Conservation (phyloP, 2,113 vertebrate species). For the Equus quagga region DNA sequence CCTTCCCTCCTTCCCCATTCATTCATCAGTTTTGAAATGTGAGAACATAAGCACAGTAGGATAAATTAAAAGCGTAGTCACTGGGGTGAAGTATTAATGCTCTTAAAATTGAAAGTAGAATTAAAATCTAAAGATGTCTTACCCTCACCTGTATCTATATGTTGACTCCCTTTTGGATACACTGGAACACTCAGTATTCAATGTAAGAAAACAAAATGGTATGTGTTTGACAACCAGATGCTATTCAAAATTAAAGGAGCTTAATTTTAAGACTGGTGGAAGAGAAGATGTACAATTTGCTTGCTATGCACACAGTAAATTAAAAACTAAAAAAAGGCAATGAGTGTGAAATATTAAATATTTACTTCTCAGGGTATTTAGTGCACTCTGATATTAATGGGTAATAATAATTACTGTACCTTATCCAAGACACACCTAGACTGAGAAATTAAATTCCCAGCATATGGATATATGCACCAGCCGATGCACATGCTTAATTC, state of each 20-base stretch:
- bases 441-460: constrained; percentile 63
- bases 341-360: constrained; percentile 74
- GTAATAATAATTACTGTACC: constrained; percentile 65
- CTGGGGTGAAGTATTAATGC: constrained; percentile 38
- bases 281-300: constrained; percentile 37
- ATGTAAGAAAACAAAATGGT: constrained; percentile 48
- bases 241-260: constrained; percentile 55
- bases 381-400: constrained; percentile 60
- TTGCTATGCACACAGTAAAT: constrained; percentile 55
- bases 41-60: constrained; percentile 54
- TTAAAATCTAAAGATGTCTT: constrained; percentile 64
- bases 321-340: constrained; percentile 59
- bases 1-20: constrained; percentile 42
- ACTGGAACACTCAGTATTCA: neutral
- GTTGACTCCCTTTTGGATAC: neutral
- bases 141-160: neutral
- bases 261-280: constrained; percentile 55
- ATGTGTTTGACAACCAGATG: constrained; percentile 9
- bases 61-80: constrained; percentile 73
- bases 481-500: neutral
- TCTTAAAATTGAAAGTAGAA: constrained; percentile 73
- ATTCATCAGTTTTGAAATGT: constrained; percentile 68
- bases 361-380: constrained; percentile 74
- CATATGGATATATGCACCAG: neutral
- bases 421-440: constrained; percentile 58